These are phyloP conservation scores for Acanthosepion pharaonis DNA, from an alignment of 2,888 invertebrate genomes.

Conservation along the genomic window DNA sequence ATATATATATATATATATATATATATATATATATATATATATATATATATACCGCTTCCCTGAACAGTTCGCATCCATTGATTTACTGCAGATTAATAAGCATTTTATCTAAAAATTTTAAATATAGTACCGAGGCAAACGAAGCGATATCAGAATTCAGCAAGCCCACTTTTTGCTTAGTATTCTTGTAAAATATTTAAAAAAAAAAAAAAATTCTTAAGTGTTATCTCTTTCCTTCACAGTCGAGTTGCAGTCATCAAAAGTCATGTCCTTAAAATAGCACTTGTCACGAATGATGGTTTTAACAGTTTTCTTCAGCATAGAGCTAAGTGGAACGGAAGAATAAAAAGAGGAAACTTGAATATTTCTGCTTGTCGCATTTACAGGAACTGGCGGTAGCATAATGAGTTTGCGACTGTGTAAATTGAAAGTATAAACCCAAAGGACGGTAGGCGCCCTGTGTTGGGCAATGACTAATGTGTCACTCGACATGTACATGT, in stretches of 20 bases:
- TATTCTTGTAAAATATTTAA: not conserved
- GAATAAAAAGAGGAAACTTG: not conserved
- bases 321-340: not conserved
- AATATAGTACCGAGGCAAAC: too few species aligned
- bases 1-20: not conserved
- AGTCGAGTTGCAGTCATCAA: not conserved
- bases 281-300: not conserved
- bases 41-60: not conserved
- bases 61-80: not conserved
- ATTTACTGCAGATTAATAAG: not conserved
- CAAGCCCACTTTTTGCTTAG: not conserved
- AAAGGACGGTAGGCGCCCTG: not conserved
- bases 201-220: too few species aligned
- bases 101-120: not conserved
- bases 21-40: too few species aligned
- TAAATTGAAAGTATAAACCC: not conserved
- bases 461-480: not conserved
- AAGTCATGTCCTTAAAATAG: not conserved
- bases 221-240: not conserved
- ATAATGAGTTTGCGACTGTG: not conserved
- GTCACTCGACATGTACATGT: not conserved
- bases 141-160: not conserved
- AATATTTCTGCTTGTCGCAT: not conserved
- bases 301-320: not conserved
- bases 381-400: not conserved